A percentile compares a stretch with the other conserved stretches of the same genome.
These are phyloP conservation scores for Andricus quercusramuli DNA, from an alignment of 2,888 invertebrate species.

Conservation along the genomic window DNA sequence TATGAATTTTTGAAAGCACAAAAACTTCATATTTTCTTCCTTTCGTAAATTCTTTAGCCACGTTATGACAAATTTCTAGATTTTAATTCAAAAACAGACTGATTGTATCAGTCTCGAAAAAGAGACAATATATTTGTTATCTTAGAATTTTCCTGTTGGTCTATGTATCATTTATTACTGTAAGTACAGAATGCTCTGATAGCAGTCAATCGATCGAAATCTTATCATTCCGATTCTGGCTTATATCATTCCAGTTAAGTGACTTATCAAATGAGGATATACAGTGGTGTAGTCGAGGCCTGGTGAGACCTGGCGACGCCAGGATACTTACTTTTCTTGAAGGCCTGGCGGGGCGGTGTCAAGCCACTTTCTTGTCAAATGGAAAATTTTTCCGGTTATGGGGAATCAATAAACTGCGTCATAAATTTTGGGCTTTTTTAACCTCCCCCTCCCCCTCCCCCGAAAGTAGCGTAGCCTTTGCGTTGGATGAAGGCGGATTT, in stretches of 20 bases:
- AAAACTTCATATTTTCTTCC: neutral
- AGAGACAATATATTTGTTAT: neutral
- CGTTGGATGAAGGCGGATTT: no score
- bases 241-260: neutral
- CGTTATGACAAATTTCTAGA: neutral
- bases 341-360: no score
- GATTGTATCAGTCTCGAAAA: neutral
- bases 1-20: neutral
- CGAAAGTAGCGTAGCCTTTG: no score
- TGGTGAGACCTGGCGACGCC: no score
- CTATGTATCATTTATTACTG: neutral
- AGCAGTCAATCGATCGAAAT: neutral
- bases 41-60: neutral
- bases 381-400: no score
- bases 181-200: neutral
- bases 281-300: no score
- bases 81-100: neutral
- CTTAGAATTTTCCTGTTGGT: neutral
- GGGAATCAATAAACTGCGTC: no score
- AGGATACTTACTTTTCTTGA: no score
- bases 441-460: no score
- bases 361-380: no score
- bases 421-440: no score
- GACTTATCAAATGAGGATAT: neutral
- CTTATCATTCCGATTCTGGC: neutral